phyloP scores from a whole-genome alignment of 2,113 vertebrate species.

The Xiphophorus maculatus region DNA sequence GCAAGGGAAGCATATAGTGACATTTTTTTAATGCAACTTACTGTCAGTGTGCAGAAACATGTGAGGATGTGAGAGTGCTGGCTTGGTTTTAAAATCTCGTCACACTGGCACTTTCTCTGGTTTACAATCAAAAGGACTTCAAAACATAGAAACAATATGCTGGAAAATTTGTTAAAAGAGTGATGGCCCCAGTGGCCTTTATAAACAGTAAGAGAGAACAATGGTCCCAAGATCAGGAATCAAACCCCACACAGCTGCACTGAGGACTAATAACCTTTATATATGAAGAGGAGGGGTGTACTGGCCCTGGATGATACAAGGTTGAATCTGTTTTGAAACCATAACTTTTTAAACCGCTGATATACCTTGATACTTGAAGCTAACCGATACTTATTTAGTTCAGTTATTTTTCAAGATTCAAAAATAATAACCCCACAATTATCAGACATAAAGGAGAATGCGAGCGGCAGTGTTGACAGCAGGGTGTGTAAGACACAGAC shows the following conservation, averaged over 20 bases:
- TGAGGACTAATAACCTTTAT: background rate
- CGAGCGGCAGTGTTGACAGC: constrained; percentile 31
- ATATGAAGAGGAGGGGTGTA: background rate
- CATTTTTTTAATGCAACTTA: background rate
- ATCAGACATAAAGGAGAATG: constrained; percentile 7
- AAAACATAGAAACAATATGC: background rate
- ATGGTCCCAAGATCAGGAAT: background rate
- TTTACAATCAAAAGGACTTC: background rate
- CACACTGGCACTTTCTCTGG: background rate
- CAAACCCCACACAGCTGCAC: background rate
- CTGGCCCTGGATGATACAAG: background rate
- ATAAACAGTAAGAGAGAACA: background rate
- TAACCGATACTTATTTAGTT: background rate
- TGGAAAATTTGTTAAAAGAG: background rate
- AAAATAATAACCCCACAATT: constrained; percentile 4
- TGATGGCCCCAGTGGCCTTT: no score
- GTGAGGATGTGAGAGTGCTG: background rate
- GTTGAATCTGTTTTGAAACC: background rate
- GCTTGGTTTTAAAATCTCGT: background rate
- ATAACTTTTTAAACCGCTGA: background rate
- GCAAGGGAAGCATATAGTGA: background rate
- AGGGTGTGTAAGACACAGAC: constrained; percentile 20
- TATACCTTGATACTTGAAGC: background rate
- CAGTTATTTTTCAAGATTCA: background rate
- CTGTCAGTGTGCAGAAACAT: background rate